Conservation (phyloP, 1,140 invertebrate species). For the Drosophila busckii region DNA sequence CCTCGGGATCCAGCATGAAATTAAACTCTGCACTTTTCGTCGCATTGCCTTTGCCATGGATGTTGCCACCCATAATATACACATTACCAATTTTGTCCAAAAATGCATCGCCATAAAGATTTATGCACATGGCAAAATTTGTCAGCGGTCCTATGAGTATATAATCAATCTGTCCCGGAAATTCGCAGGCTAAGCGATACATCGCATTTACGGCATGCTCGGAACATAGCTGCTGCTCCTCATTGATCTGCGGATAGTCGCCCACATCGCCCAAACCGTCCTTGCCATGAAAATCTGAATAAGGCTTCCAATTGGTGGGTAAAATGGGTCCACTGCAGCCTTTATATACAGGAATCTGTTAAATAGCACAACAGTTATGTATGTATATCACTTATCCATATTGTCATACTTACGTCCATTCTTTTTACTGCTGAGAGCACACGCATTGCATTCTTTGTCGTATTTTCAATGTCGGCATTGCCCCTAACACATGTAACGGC, state of each 20-base stretch:
- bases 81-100: constrained; percentile 82
- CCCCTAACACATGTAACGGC: constrained; percentile 83
- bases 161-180: constrained; percentile 28
- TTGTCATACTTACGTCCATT: constrained; percentile 79
- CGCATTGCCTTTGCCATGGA: constrained; percentile 83
- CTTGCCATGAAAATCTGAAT: constrained; percentile 79
- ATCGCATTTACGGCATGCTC: constrained; percentile 77
- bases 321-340: constrained; percentile 79
- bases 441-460: constrained; percentile 81
- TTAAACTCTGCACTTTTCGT: constrained; percentile 87
- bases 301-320: constrained; percentile 13
- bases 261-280: no score
- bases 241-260: constrained; percentile 14
- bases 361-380: neutral
- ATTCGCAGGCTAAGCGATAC: constrained; percentile 78
- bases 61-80: constrained; percentile 88
- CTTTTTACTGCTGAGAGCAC: constrained; percentile 80
- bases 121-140: no score
- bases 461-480: constrained; percentile 82
- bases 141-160: constrained; percentile 83
- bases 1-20: constrained; percentile 88
- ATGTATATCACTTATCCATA: neutral
- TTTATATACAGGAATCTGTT: constrained; percentile 83
- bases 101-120: no score
- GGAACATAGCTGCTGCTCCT: constrained; percentile 9